phyloP scores from a whole-genome alignment of 2,797 vertebrate genomes.

The Mallotus villosus region DNA sequence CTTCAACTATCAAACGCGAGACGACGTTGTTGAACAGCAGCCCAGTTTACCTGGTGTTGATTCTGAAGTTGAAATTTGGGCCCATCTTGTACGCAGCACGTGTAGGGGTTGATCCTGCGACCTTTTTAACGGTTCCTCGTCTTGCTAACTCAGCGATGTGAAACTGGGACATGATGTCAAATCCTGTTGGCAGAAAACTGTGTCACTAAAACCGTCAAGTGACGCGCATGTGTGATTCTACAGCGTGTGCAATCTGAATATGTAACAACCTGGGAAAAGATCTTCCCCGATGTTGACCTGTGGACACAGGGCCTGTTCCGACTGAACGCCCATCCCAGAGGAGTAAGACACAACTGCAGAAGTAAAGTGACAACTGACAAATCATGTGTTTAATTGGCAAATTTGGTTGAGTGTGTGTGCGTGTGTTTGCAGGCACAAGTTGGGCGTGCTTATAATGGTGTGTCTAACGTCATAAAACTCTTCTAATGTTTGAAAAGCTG shows the following conservation, averaged over 20 bases:
- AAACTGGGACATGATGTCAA: conserved; percentile 90
- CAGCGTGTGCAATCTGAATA: conserved; percentile 29
- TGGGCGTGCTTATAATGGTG: background rate
- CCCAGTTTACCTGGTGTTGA: conserved; percentile 81
- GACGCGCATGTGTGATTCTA: background rate
- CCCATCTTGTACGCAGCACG: conserved; percentile 83
- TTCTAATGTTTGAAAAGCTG: conserved; percentile 71
- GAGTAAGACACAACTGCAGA: conserved; percentile 78
- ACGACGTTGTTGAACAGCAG: background rate
- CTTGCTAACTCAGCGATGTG: conserved; percentile 85
- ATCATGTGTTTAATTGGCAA: conserved; percentile 2
- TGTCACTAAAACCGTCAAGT: background rate
- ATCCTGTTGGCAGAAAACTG: conserved; percentile 67
- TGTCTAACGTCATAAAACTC: conserved; percentile 33
- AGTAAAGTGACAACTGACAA: conserved; percentile 19
- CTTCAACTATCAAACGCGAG: conserved; percentile 24
- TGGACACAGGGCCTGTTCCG: conserved; percentile 75
- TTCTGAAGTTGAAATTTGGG: conserved; percentile 82
- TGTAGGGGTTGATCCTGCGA: conserved; percentile 77
- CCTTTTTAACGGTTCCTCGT: conserved; percentile 76
- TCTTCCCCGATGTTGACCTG: conserved; percentile 76
- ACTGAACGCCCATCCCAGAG: conserved; percentile 71
- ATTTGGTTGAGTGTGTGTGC: conserved; percentile 19
- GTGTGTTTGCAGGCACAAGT: conserved; percentile 7
- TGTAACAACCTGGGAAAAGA: conserved; percentile 80